Base-by-base conservation (phyloP, 2,797 vertebrate genomes). In the Leptoclinus maculatus region DNA sequence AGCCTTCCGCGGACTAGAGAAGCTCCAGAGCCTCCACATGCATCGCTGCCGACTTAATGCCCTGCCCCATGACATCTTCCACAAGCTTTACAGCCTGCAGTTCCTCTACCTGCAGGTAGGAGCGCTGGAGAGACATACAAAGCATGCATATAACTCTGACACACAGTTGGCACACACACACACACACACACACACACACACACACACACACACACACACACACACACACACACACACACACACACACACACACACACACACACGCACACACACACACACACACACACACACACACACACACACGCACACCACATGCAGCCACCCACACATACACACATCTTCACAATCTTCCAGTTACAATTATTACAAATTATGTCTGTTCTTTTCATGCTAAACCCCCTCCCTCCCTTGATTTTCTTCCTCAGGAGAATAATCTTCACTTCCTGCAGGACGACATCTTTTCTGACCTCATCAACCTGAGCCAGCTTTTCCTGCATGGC, bases 381-480 rank as follows among this genome's bases (percentile, higher is more conserved):
- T 62, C 14, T 56, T 56, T 51, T 68, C 17, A 73, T 71, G 19
- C 21, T 83, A 23, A 83, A 64, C 45, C 0, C 76, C 94, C 94
- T 95, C 10, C 2, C 85, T 17, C 43, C 4, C 45, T 38, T 66
- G 47, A 23, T 74, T 47, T 21, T 47, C 95, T 95, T 91, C 93
- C 96, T 75, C 95, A 99, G 95, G 97, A 99, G 88, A 99, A 99
- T 68, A 96, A 96, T 91, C 94, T 99, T 80, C 96, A 97, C 90
- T 97, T 97, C 86, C 96, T 99, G 81, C 97, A 99, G 94, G 97
- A 98, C 14, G 97, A 98, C 91, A 96, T 99, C 86, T 99, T 99
- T 45, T 96, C 96, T 0, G 98, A 98, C 94, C 95, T 99, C 91
- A 97, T 97, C 93, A 98, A 98, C 94, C 94, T 99, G 84, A 98